These are phyloP conservation scores for Sporophila hypoxantha DNA, from an alignment of 2,113 vertebrate species.

Conservation along the genomic window DNA sequence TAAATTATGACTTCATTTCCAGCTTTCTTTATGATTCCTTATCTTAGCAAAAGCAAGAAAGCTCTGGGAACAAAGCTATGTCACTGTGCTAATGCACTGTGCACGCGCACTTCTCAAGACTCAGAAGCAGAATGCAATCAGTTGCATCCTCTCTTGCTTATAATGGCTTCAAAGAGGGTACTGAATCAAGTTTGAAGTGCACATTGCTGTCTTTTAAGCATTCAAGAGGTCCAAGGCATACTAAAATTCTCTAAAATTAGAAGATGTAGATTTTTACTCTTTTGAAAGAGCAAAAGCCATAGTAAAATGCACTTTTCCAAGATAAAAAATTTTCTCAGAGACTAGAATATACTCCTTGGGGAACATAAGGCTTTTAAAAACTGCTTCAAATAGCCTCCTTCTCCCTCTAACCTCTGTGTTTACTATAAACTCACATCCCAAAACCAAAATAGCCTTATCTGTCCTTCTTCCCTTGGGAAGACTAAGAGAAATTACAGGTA, in stretches of 20 bases:
- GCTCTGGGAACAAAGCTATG: neutral
- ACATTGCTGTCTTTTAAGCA: neutral
- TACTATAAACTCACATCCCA: neutral
- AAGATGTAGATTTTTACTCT: neutral
- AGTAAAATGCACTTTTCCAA: neutral
- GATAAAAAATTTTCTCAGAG: neutral
- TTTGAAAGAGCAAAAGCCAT: neutral
- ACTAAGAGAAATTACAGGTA: neutral
- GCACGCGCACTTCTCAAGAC: rapidly evolving
- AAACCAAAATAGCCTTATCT: neutral
- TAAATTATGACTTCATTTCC: neutral
- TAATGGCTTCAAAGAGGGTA: neutral
- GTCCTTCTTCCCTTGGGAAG: neutral
- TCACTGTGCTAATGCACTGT: neutral
- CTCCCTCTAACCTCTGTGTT: neutral
- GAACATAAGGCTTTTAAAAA: neutral
- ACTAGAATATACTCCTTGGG: neutral
- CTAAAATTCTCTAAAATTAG: neutral
- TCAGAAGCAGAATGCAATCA: neutral
- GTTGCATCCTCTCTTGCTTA: neutral
- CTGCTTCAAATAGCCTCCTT: neutral
- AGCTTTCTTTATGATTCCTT: neutral
- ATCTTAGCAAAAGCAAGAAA: neutral
- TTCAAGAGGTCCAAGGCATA: neutral
- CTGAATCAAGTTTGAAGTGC: neutral